Base-by-base conservation (phyloP, 1,140 invertebrate genomes). In the Cotesia typhae region DNA sequence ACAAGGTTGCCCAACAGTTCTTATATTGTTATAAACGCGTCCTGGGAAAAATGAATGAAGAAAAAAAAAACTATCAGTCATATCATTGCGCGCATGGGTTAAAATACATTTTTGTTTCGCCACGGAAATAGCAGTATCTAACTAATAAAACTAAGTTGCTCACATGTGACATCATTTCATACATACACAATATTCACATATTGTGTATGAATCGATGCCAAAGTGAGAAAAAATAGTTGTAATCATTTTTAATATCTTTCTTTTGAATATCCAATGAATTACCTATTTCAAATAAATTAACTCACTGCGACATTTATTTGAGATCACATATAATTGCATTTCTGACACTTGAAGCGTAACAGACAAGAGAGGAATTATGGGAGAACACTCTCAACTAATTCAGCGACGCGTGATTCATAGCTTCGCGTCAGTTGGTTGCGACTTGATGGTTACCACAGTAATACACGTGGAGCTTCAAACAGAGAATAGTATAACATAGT, bases 21-120 rank as follows among this genome's bases (percentile, higher is more conserved):
- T 66, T 70, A 70, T 67, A 65, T 41, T 63, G 41, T 65, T 72
- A 71, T 72, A 71, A 70, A 74, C 64, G 70, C 67, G 67, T 75
- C 74, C 41, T 35, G 47, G 41, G 47, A 66, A 55, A 72, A 75
- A 57, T 68, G 12, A 67, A 64, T 71, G 38, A 38, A 14, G 71
- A 68, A 47, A 36, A 67, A 69, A 17, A 17, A 17, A 57, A 41
- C 28, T 28, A 60, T 47, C n/a, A 57, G 37, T 60, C 47, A 55
- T 65, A 71, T 72, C 64, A 53, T 64, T 51, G 20, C 35, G 12
- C 14, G 41, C n/a, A 68, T 55, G 36, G 20, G 51, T 10, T 53
- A 17, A 55, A 52, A 61, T 37, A 65, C 59, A 47, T 60, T 64
- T 37, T 71, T 12, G n/a, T 53, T 65, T 70, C 37, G n/a, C 70